A percentile compares a stretch with the other conserved stretches of the same genome.
phyloP scores from a whole-genome alignment of 2,888 invertebrate genomes.

The Hololepta plana region DNA sequence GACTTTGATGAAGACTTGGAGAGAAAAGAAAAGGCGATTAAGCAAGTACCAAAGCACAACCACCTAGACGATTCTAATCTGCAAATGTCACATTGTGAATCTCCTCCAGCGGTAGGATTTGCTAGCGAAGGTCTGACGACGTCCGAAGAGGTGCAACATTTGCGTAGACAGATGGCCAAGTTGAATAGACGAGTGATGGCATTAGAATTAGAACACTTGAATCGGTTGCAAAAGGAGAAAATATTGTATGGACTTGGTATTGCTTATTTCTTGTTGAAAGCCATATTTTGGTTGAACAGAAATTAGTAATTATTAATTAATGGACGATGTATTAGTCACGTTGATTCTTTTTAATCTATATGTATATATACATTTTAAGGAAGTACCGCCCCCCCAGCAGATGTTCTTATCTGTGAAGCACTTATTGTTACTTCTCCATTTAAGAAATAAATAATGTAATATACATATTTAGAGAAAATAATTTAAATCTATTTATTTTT shows the following conservation, averaged over 20 bases:
- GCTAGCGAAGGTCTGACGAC: conserved; percentile 46
- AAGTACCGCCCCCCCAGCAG: too few species aligned
- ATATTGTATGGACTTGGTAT: conserved; percentile 68
- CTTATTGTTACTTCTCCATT: too few species aligned
- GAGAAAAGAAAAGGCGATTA: conserved; percentile 14
- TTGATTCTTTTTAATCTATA: too few species aligned
- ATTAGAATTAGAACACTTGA: conserved; percentile 70
- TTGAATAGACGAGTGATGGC: conserved; percentile 72
- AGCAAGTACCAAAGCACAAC: conserved; percentile 17
- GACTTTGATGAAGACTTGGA: conserved; percentile 23
- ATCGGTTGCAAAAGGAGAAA: conserved; percentile 72
- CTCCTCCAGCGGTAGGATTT: not conserved
- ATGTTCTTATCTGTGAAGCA: too few species aligned
- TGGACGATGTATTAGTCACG: too few species aligned
- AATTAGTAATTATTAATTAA: conserved; percentile 14
- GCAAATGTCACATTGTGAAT: conserved; percentile 1
- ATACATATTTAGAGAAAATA: too few species aligned
- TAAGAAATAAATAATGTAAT: too few species aligned
- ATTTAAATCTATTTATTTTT: not conserved
- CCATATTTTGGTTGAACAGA: conserved; percentile 63
- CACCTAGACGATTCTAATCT: conserved; percentile 15
- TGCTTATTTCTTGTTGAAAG: conserved; percentile 72
- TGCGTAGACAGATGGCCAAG: conserved; percentile 72
- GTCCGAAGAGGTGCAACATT: conserved; percentile 63
- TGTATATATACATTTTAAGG: too few species aligned